Conservation (phyloP, 2,113 vertebrate species). For the Rhea americana region DNA sequence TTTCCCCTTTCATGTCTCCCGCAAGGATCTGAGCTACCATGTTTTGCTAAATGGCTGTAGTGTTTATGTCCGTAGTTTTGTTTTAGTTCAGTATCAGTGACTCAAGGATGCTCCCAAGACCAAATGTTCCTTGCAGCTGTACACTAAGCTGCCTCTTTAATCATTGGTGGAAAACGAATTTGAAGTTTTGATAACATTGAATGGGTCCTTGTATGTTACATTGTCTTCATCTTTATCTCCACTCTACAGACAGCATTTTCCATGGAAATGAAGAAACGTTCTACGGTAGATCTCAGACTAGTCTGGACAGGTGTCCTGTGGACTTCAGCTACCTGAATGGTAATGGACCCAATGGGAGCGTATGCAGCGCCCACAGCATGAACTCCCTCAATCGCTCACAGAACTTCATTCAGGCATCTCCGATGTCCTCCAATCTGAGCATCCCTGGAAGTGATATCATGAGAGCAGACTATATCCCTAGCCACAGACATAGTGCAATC, state of each 20-base stretch:
- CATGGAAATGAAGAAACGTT: constrained; percentile 89
- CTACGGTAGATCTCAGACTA: constrained; percentile 92
- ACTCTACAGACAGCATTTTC: constrained; percentile 89
- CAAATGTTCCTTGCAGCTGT: neutral
- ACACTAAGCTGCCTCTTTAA: neutral
- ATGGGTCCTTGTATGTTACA: neutral
- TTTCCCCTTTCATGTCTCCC: neutral
- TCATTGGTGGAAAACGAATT: neutral
- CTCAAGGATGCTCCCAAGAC: neutral
- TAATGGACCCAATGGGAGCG: constrained; percentile 89
- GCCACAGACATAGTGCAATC: constrained; percentile 94
- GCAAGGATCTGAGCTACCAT: neutral
- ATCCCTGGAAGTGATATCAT: constrained; percentile 93
- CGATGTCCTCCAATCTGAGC: constrained; percentile 93
- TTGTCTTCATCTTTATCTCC: constrained; percentile 5
- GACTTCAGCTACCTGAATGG: constrained; percentile 90
- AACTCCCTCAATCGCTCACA: constrained; percentile 94
- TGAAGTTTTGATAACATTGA: neutral
- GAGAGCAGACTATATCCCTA: constrained; percentile 92
- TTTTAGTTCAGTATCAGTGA: neutral
- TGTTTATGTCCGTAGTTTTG: neutral
- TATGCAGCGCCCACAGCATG: constrained; percentile 92
- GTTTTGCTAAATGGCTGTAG: neutral
- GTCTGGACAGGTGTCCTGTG: constrained; percentile 85
- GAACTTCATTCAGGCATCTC: constrained; percentile 90